Evolutionary conservation across 2,888 invertebrate genomes (phyloP).

Genomic region (Dascillus cervinus): DNA sequence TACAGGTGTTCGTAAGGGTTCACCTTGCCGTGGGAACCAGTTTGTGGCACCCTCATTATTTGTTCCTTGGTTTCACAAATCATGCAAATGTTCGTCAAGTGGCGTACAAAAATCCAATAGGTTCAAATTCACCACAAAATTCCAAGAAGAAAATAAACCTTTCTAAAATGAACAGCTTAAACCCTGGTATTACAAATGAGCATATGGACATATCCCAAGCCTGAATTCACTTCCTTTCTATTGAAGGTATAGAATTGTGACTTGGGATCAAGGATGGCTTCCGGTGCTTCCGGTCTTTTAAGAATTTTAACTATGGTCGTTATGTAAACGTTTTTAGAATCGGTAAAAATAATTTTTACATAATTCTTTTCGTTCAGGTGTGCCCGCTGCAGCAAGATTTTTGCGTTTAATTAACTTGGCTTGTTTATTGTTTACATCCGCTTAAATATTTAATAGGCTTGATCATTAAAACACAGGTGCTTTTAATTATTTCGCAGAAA

Average conservation of each 20-base stretch:
- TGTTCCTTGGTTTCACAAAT: too few species aligned
- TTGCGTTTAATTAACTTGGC: background rate
- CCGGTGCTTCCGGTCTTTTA: conserved; percentile 28
- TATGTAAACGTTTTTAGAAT: background rate
- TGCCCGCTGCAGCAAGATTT: too few species aligned
- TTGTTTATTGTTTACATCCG: background rate
- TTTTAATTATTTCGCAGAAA: background rate
- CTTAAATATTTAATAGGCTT: background rate
- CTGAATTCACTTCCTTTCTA: conserved; percentile 31
- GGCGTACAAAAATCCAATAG: too few species aligned
- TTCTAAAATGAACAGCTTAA: background rate
- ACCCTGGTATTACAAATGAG: conserved; percentile 11
- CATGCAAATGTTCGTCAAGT: too few species aligned
- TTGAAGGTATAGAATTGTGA: conserved; percentile 28
- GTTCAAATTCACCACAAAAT: too few species aligned
- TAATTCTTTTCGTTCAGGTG: too few species aligned
- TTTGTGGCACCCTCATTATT: too few species aligned
- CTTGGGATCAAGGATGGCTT: conserved; percentile 28
- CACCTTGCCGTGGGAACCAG: too few species aligned
- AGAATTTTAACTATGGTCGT: conserved; percentile 4
- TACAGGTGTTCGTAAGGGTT: too few species aligned
- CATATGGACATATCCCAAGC: conserved; percentile 13
- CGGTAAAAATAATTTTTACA: too few species aligned
- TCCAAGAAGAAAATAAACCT: too few species aligned
- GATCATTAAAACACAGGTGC: background rate